Evolutionary conservation across 2,888 invertebrate genomes (phyloP), one percentile per base, ranked within the genome.

Genomic region (Diaphora mendica): DNA sequence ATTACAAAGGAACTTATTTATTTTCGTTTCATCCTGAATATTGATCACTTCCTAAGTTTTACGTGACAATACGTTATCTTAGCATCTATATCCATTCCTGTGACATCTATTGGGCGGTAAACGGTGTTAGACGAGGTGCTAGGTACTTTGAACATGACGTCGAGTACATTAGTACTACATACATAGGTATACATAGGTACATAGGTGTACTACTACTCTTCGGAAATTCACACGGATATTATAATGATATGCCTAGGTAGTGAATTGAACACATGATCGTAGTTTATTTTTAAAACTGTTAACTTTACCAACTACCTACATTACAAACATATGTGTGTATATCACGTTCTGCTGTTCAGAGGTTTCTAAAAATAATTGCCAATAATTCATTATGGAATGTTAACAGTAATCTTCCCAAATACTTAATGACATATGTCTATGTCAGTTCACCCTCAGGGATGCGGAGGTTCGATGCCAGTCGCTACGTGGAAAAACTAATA

Each of bases 51-150:
- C 70, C 70, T 67, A 71, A 67, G 48, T 51, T 42, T 68, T 70
- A 74, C 74, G 74, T 74, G 74, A 74, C 67, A 23, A 48, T 44
- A 17, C 48, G 44, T 70, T 70, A 74, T 74, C 73, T 66, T 20
- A 35, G 23, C 55, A 15, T 69, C 51, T 65, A 44, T 48, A 73
- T 73, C 55, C 33, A 73, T 73, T 70, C 33, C 42, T 59, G 64
- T 55, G 42, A 30, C 59, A 64, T 73, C 59, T 42, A 66, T 66
- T 30, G 33, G 59, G 55, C 65, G n/a, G 33, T 65, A 59, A 51
- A 72, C 30, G 26, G 26, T 11, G 13, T 26, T 39, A 26, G 15
- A 55, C 20, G n/a, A 65, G 44, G 13, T 33, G 33, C 44, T 69
- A 35, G 17, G 23, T 23, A 33, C 48, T 23, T 44, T 68, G 9